Conservation (phyloP, 2,113 vertebrate genomes). For the Dipodomys ordii region DNA sequence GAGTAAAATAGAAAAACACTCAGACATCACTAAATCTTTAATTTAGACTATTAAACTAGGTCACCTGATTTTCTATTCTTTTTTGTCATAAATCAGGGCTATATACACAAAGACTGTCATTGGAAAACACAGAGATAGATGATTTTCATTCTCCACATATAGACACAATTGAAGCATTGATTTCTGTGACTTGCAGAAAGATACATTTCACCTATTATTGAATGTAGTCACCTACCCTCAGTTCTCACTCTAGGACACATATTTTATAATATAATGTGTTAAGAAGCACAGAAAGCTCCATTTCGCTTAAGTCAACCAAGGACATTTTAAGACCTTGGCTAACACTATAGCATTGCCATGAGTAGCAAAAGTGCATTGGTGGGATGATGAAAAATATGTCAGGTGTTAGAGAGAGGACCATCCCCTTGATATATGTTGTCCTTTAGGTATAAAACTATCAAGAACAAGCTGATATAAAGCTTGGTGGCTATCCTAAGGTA, state of each 20-base stretch:
- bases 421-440: slow-evolving; percentile 64
- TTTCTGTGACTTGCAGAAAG: slow-evolving; percentile 20
- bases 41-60: background rate
- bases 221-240: background rate
- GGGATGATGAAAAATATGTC: slow-evolving; percentile 60
- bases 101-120: background rate
- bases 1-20: background rate
- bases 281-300: slow-evolving; percentile 47
- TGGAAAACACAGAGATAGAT: background rate
- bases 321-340: slow-evolving; percentile 68
- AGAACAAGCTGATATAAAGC: slow-evolving; percentile 63
- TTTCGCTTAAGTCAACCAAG: slow-evolving; percentile 74
- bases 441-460: slow-evolving; percentile 76
- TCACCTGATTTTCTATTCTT: background rate
- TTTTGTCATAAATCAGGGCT: background rate
- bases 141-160: background rate
- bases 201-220: background rate
- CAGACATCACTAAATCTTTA: background rate
- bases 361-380: slow-evolving; percentile 22
- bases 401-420: slow-evolving; percentile 57
- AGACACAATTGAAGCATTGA: background rate
- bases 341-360: slow-evolving; percentile 20
- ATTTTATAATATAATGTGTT: slow-evolving; percentile 36
- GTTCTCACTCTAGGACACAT: background rate
- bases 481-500: slow-evolving; percentile 12